Conservation (phyloP, 2,888 invertebrate genomes). For the Limnephilus marmoratus region DNA sequence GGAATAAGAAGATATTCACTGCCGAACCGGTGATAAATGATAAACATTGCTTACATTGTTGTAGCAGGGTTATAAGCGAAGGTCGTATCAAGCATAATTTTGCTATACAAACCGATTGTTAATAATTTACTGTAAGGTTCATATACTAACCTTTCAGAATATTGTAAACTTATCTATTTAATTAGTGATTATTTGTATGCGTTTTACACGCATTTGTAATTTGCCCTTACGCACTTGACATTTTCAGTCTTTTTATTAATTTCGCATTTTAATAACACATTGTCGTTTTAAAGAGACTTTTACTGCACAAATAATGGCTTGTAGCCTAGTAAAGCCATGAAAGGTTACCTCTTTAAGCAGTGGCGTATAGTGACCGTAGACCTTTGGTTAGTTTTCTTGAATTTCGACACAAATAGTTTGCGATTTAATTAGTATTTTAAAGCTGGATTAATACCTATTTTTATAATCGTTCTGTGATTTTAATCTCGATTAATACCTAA, state of each 20-base stretch:
- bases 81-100: not conserved
- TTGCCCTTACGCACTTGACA: not conserved
- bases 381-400: not conserved
- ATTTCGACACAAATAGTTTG: not conserved
- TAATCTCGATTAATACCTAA: too few species aligned
- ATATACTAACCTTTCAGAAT: not conserved
- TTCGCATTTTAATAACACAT: not conserved
- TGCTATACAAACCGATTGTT: not conserved
- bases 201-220: not conserved
- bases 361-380: not conserved
- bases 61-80: not conserved
- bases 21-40: not conserved
- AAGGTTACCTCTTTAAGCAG: not conserved
- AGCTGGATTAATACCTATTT: not conserved
- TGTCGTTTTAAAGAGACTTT: not conserved
- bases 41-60: not conserved
- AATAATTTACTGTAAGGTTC: not conserved
- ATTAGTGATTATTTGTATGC: not conserved
- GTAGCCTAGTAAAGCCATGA: not conserved
- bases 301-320: not conserved
- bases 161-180: not conserved
- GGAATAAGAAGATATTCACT: not conserved
- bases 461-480: not conserved
- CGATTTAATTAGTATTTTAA: not conserved
- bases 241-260: not conserved